phyloP scores from a whole-genome alignment of 2,888 invertebrate species.

The Diarsia mendica region DNA sequence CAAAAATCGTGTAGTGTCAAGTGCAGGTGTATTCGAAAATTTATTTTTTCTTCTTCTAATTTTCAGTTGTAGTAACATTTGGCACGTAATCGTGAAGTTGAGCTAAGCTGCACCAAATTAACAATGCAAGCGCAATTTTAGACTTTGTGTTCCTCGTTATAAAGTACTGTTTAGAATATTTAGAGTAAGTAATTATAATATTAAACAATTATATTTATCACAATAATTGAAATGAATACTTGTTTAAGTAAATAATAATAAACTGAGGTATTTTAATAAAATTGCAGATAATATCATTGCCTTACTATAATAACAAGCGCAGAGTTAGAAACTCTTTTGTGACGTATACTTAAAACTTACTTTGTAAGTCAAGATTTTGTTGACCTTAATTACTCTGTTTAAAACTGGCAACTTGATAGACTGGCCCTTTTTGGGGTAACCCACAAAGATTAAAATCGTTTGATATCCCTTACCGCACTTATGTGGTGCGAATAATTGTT shows the following conservation, averaged over 20 bases:
- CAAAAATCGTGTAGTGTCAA: slow-evolving; percentile 81
- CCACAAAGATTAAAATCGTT: not conserved
- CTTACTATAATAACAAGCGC: slow-evolving; percentile 46
- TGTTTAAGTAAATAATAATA: slow-evolving; percentile 43
- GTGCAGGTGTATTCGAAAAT: slow-evolving; percentile 72
- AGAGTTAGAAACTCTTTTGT: slow-evolving; percentile 39
- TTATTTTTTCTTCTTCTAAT: slow-evolving; percentile 60
- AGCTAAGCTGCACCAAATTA: slow-evolving; percentile 77
- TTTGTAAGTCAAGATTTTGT: slow-evolving; percentile 23
- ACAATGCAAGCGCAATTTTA: slow-evolving; percentile 75
- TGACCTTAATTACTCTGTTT: slow-evolving; percentile 36
- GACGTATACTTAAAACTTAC: slow-evolving; percentile 45
- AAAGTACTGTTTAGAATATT: slow-evolving; percentile 56
- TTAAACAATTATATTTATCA: slow-evolving; percentile 62
- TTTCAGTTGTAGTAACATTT: slow-evolving; percentile 74
- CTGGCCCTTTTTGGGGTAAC: not conserved
- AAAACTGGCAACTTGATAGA: not conserved
- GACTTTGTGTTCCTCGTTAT: slow-evolving; percentile 70
- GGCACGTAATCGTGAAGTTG: slow-evolving; percentile 83
- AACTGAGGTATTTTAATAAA: slow-evolving; percentile 47
- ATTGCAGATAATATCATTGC: slow-evolving; percentile 38
- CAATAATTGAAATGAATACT: slow-evolving; percentile 63
- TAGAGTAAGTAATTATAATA: slow-evolving; percentile 56
- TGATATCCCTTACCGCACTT: not conserved
- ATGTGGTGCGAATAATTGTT: not conserved